Conservation (phyloP, 2,113 vertebrate genomes). For the Bufo gargarizans region DNA sequence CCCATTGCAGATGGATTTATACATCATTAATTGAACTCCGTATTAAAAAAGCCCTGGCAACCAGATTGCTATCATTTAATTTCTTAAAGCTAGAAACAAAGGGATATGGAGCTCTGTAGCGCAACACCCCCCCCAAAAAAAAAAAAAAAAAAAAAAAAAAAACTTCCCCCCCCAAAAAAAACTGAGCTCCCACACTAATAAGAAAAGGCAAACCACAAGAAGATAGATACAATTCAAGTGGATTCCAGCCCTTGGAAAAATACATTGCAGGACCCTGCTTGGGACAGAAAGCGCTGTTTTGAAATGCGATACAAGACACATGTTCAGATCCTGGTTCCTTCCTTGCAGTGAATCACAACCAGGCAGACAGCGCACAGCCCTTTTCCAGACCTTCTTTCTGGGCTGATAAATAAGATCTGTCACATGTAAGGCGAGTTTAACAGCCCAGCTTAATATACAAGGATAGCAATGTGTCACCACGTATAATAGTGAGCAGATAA, state of each 20-base stretch:
- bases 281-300: not conserved
- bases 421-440: not conserved
- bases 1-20: not conserved
- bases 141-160: too few relatives aligned
- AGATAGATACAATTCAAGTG: not conserved
- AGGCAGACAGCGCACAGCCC: not conserved
- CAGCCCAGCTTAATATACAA: not conserved
- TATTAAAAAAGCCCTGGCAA: too few relatives aligned
- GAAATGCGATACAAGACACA: constrained; percentile 39
- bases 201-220: not conserved
- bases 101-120: not conserved
- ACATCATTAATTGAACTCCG: not conserved
- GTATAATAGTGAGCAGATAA: not conserved
- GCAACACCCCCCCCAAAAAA: not conserved
- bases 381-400: not conserved
- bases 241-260: not conserved
- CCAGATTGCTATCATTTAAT: not conserved
- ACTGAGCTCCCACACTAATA: too few relatives aligned
- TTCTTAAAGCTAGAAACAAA: not conserved
- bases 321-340: not conserved
- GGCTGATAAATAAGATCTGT: constrained; percentile 3
- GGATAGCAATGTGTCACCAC: constrained; percentile 13
- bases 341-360: not conserved
- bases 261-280: not conserved
- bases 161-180: too few relatives aligned